Evolutionary conservation across 2,797 vertebrate species (phyloP).

Genomic region (Sciurus carolinensis): DNA sequence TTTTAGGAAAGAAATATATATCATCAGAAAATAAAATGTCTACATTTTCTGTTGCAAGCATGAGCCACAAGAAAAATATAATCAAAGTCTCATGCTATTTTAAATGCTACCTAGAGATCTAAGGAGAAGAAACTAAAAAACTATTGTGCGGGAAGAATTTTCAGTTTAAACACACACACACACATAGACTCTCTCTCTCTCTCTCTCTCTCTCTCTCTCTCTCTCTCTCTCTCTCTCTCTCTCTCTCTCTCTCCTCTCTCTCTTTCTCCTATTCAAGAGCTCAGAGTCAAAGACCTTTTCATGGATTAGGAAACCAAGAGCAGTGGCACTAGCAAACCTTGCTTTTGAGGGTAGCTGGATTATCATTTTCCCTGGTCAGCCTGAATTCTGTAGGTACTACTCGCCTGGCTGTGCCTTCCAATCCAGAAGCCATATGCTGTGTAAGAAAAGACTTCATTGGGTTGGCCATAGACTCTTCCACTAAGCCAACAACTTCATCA

Average conservation of each 20-base stretch:
- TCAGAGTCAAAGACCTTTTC: neutral
- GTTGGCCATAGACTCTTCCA: neutral
- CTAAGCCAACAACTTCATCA: neutral
- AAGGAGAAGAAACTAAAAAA: neutral
- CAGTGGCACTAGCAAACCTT: neutral
- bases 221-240: too few species aligned
- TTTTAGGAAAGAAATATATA: neutral
- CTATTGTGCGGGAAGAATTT: neutral
- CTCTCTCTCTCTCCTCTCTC: too few species aligned
- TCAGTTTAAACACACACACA: neutral
- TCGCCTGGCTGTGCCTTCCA: neutral
- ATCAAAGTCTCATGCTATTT: neutral
- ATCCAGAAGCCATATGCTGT: neutral
- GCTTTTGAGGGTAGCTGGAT: neutral
- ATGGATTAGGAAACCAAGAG: neutral
- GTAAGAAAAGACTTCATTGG: neutral
- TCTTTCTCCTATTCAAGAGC: too few species aligned
- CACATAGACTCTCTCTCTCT: too few species aligned
- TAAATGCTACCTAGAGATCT: neutral
- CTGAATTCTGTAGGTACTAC: fast-evolving
- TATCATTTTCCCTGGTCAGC: fast-evolving
- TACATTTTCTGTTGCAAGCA: conserved; percentile 6
- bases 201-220: too few species aligned
- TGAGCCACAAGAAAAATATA: conserved; percentile 43
- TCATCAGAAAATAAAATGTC: conserved; percentile 24